phyloP scores from a whole-genome alignment of 2,113 vertebrate genomes.

The Phoenicopterus ruber region DNA sequence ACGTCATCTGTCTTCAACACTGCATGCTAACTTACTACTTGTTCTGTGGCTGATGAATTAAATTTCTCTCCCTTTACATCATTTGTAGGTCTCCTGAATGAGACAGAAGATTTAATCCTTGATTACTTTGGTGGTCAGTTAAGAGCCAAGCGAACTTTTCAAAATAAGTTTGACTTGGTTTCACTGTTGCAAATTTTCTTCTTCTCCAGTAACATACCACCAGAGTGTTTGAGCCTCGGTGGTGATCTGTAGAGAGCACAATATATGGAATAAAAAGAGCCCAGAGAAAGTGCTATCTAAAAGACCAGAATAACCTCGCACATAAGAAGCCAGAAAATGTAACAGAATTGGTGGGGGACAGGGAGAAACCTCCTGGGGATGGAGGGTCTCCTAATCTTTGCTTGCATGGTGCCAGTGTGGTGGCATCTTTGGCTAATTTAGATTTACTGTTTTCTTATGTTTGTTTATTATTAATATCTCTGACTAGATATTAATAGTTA shows the following conservation, averaged over 20 bases:
- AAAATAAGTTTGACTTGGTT: neutral
- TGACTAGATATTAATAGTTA: neutral
- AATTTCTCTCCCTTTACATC: neutral
- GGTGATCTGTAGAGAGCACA: neutral
- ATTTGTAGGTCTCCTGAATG: neutral
- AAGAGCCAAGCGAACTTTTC: neutral
- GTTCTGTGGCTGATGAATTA: neutral
- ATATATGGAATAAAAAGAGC: neutral
- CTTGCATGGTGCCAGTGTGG: neutral
- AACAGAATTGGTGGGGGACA: neutral
- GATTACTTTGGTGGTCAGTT: neutral
- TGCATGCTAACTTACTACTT: neutral
- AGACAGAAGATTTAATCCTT: neutral
- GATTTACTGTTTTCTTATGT: neutral
- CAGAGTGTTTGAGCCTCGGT: neutral
- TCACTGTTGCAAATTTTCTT: neutral
- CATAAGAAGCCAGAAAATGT: neutral
- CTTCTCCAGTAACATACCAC: neutral
- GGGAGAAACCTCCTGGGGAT: neutral
- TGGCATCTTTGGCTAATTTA: neutral
- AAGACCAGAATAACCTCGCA: neutral
- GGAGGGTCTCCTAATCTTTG: neutral
- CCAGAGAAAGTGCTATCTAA: neutral
- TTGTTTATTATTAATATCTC: neutral
- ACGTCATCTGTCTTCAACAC: neutral